Conservation (phyloP, 1,140 invertebrate species). For the Achroia grisella region DNA sequence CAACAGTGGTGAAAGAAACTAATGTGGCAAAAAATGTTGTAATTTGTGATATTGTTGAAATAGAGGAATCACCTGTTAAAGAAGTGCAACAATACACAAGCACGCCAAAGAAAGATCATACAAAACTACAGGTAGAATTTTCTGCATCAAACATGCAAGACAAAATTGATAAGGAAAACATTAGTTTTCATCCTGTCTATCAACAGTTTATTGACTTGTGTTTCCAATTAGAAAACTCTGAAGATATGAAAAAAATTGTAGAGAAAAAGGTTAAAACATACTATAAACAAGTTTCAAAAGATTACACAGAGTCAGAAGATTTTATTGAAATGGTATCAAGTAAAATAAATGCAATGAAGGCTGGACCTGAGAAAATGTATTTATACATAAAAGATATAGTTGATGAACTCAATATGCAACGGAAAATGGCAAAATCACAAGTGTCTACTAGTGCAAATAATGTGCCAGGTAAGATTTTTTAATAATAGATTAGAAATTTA, state of each 20-base stretch:
- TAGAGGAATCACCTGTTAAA: slow-evolving; percentile 18
- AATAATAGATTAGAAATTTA: too few relatives aligned
- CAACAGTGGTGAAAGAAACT: neutral
- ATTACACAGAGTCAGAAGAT: slow-evolving; percentile 58
- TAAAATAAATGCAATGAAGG: slow-evolving; percentile 54
- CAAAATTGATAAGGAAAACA: neutral
- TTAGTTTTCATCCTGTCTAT: slow-evolving; percentile 51
- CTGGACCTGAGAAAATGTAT: slow-evolving; percentile 55
- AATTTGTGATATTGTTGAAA: slow-evolving; percentile 13
- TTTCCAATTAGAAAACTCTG: slow-evolving; percentile 57
- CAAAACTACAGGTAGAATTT: neutral
- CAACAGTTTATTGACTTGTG: slow-evolving; percentile 56
- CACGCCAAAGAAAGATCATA: slow-evolving; percentile 17
- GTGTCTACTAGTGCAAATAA: slow-evolving; percentile 3
- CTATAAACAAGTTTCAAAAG: slow-evolving; percentile 56
- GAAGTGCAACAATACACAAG: slow-evolving; percentile 1
- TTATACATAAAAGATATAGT: slow-evolving; percentile 66
- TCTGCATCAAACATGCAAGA: neutral
- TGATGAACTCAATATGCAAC: slow-evolving; percentile 60
- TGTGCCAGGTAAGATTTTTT: slow-evolving; percentile 5
- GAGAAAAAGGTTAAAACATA: slow-evolving; percentile 65
- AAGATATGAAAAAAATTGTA: slow-evolving; percentile 64
- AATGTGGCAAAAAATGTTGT: neutral
- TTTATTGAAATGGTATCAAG: slow-evolving; percentile 58
- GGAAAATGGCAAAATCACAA: slow-evolving; percentile 40